Evolutionary conservation across 2,113 vertebrate genomes (phyloP), one percentile per base, ranked within the genome.

Genomic region (Panurus biarmicus): DNA sequence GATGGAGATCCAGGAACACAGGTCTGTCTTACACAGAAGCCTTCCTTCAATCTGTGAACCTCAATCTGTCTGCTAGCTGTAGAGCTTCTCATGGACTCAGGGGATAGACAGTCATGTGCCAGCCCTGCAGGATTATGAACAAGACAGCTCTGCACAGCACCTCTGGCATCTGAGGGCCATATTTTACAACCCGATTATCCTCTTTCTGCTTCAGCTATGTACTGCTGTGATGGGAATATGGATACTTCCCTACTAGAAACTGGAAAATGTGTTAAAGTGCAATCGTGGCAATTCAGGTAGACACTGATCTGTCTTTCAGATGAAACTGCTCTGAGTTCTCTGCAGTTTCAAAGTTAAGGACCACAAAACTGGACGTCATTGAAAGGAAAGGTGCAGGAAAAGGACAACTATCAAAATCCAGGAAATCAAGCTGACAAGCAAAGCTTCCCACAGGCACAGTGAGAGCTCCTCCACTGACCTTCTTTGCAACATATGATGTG

Each of bases 1-100:
- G 0, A 11, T 23, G 12, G 51, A 71, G 28, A 76, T 42, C 54
- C 28, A 50, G 8, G 24, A 64, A 31, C 0, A 0, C 7, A 7
- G n/a, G 25, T 54, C 48, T 73, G 8, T 54, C 17, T 91, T 54
- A 50, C 15, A 81, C 61, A 58, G 6, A 29, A 85, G 13, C 5
- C 5, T 1, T 57, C 9, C 80, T 53, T 58, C 64, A 62, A 5
- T 61, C 67, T 51, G 28, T 12, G 38, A 35, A 16, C 40, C 36
- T 45, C 40, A 67, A 80, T 40, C 51, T 74, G 40, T 24, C 48
- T 1, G 0, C 17, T 19, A 66, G 38, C 31, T 66, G 9, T 47
- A 17, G n/a, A 77, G 10, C 57, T 67, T 20, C 42, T n/a, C 28
- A 26, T 10, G 47, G 47, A 36, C 62, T 67, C 40, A 17, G 12